phyloP scores from a whole-genome alignment of 2,113 vertebrate genomes.

The Lates calcarifer region DNA sequence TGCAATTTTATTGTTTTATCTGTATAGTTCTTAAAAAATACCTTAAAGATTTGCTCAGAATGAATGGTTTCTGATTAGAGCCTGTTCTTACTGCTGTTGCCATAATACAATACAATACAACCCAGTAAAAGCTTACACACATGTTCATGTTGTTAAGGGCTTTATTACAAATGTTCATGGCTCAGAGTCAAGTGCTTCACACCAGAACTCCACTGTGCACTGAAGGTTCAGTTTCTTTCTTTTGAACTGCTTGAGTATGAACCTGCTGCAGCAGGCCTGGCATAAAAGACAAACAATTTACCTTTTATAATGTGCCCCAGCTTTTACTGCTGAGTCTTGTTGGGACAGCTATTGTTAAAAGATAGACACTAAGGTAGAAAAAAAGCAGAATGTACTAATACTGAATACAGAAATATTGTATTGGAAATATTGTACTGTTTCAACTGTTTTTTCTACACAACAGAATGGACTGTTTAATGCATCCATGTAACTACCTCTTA shows the following conservation, averaged over 20 bases:
- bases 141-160: neutral
- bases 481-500: neutral
- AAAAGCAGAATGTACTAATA: neutral
- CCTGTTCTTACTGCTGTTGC: neutral
- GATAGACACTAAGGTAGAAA: neutral
- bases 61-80: conserved; percentile 2
- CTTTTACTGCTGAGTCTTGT: conserved; percentile 11
- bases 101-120: neutral
- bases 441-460: neutral
- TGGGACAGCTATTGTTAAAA: neutral
- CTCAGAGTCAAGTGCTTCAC: neutral
- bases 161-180: neutral
- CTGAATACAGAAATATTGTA: neutral
- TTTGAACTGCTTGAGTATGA: conserved; percentile 7
- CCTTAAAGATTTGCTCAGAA: conserved; percentile 4
- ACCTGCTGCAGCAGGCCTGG: conserved; percentile 7
- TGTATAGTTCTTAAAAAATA: neutral
- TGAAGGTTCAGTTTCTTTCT: neutral
- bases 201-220: neutral
- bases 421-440: no score
- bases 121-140: neutral
- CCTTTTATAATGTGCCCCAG: conserved; percentile 2
- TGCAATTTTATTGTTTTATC: neutral
- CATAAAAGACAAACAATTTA: conserved; percentile 24
- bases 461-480: neutral